These are phyloP conservation scores for Botrylloides violaceus DNA, from an alignment of 23 tunicate genomes.

Conservation along the genomic window DNA sequence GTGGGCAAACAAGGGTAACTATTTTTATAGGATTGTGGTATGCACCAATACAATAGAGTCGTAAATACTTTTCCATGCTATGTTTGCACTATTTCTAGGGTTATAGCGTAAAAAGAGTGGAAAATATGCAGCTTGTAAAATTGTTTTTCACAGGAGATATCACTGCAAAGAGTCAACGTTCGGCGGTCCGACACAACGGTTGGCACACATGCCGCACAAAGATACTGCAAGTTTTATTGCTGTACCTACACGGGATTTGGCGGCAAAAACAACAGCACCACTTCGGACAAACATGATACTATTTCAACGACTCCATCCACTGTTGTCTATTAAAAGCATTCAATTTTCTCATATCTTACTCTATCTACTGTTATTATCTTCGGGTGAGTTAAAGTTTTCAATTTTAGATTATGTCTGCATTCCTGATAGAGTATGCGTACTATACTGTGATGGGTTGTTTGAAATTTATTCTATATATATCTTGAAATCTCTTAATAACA, in stretches of 20 bases:
- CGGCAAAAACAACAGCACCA: background rate
- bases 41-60: no score
- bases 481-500: no score
- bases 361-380: background rate
- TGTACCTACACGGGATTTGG: background rate
- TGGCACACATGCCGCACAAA: background rate
- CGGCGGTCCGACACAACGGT: background rate
- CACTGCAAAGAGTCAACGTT: background rate
- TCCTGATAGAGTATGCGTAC: no score
- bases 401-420: no score
- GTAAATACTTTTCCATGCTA: no score
- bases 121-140: background rate
- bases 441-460: no score
- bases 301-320: background rate
- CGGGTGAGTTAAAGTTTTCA: no score
- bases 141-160: background rate
- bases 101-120: background rate
- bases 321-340: background rate
- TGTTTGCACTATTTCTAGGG: background rate
- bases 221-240: background rate
- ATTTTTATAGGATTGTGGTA: no score
- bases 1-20: no score
- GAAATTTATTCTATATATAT: no score
- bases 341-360: background rate
- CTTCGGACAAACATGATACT: background rate